Base-by-base conservation (phyloP, 2,113 vertebrate genomes). In the Rana temporaria region DNA sequence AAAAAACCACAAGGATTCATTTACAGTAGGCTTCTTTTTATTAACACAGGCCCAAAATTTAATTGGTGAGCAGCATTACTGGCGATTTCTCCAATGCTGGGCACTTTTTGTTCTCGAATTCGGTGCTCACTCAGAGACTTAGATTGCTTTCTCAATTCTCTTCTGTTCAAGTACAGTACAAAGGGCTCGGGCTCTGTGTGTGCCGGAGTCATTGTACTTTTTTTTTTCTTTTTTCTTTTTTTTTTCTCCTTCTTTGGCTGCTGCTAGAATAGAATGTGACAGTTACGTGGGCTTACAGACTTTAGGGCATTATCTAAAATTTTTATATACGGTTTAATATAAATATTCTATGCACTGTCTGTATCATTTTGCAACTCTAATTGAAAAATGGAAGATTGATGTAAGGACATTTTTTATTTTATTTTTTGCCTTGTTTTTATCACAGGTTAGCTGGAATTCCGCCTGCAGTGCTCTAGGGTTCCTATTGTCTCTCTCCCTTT, bases 331-430 rank as follows among this genome's bases (percentile, higher is more conserved):
- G 52, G 70, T 84, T 64, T 60, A 85, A 82, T 75, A 12, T 24
- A 89, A 79, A 84, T 67, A 16, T 81, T 85, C 6, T 59, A 84
- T 82, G 81, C 84, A 20, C 3, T 32, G 66, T 87, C 88, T 19
- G 11, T 6, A 67, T 69, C 12, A 83, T 64, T 52, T 81, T 86
- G 75, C 78, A 64, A 63, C 85, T 84, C 68, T 84, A 84, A 81
- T 62, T 56, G 52, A 81, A 86, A 78, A 81, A 82, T 68, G 77
- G 64, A 87, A 87, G 18, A 83, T 84, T 59, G 18, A 52, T 34
- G 81, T 71, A 52, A 11, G 78, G n/a, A 70, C 84, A 0, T 79
- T 81, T 30, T 30, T 30, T 30, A 0, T 79, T 81, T 30, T 30
- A 2, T 30, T 30, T 30, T 48, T 53, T 56, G 22, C 26, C 66